Base-by-base conservation (phyloP, 2,888 invertebrate species). In the Gari tellinella region DNA sequence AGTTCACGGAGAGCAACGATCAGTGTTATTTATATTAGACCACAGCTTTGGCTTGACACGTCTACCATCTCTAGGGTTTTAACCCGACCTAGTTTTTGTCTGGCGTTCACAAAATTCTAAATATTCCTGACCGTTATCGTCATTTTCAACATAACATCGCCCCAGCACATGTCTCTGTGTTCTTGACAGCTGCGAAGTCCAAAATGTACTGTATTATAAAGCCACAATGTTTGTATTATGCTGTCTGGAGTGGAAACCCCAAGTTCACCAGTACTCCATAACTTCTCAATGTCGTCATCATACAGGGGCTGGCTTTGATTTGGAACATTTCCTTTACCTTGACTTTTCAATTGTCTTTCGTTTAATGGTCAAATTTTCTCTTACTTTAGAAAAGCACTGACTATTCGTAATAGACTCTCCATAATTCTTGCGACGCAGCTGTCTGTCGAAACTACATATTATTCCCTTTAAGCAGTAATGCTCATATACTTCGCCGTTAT, bases 121-220 rank as follows among this genome's bases (percentile, higher is more conserved):
- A 53, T 38, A 75, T 49, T 70, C 70, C 10, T 53, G 53, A 1
- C 70, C 72, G 17, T 26, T n/a, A 0, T 48, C 23, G 31, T 72
- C 62, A 3, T 17, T 2, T 72, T 26, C 31, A 7, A 31, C 5
- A 10, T 31, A 7, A 31, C 4, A 26, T 72, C 72, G 2, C 68
- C 67, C 63, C 67, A 67, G 40, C 62, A 61, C 62, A 76, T 76
- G n/a, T 66, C 48, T 15, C 67, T 10, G 31, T 76, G 67, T 25
- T 76, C 72, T n/a, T 66, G 38, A 0, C 17, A 15, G n/a, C 67
- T 37, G 7, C 70, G 7, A 2, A 63, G 41, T 0, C 67, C 76
- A 64, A 72, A 76, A 49, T 63, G 63, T 12, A 72, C 57, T 1
- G 67, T 69, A 17, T 68, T 69, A 23, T 46, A 62, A 37, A 68